Conservation (phyloP, 2,113 vertebrate genomes). For the Chaetorhynchus papuensis region DNA sequence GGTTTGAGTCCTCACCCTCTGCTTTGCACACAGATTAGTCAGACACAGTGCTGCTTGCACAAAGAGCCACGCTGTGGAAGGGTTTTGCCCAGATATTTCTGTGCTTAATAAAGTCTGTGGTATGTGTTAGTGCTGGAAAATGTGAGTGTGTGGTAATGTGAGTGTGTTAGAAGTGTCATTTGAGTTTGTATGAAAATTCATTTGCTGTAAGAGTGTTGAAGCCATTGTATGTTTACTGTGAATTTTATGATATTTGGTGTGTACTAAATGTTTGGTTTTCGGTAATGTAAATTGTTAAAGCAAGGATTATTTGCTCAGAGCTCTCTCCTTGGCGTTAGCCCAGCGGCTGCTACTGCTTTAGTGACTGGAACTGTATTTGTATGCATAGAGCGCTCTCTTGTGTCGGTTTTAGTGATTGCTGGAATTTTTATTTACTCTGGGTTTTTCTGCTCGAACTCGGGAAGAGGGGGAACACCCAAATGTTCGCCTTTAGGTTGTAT, state of each 20-base stretch:
- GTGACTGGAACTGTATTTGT: not conserved
- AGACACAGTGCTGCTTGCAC: not conserved
- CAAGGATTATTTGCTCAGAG: not conserved
- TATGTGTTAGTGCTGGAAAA: not conserved
- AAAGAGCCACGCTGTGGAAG: not conserved
- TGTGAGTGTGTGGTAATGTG: fast-evolving
- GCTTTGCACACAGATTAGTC: not conserved
- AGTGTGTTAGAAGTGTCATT: not conserved
- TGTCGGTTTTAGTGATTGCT: not conserved
- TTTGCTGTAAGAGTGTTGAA: not conserved
- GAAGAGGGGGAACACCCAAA: not conserved
- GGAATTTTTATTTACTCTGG: not conserved
- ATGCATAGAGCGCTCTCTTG: not conserved
- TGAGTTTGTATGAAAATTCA: not conserved
- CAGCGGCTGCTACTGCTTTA: not conserved
- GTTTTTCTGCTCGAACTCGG: not conserved
- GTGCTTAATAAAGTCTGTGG: not conserved
- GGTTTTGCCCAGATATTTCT: not conserved
- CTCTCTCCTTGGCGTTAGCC: not conserved
- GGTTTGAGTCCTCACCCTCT: not conserved
- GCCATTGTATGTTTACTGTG: not conserved
- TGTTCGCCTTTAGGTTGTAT: not conserved
- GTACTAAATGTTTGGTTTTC: not conserved
- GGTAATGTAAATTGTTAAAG: not conserved
- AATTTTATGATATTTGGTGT: not conserved